These are phyloP conservation scores for Tanypteryx hageni DNA, from an alignment of 2,888 invertebrate species.

Conservation along the genomic window DNA sequence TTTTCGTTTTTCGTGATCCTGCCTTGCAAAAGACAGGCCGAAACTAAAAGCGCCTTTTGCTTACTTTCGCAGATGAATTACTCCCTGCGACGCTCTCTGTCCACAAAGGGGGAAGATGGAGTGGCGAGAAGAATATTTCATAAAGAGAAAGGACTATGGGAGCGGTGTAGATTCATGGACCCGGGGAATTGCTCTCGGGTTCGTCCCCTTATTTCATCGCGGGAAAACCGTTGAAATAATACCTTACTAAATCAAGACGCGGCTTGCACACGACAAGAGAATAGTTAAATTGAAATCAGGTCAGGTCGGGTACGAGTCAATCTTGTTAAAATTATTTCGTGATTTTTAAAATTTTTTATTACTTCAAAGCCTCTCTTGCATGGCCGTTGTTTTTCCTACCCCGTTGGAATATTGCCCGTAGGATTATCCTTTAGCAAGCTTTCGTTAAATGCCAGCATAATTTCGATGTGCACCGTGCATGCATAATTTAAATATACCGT, in stretches of 20 bases:
- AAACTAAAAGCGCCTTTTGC: slow-evolving; percentile 31
- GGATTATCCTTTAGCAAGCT: not conserved
- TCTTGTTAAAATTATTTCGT: not conserved
- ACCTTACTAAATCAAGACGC: not conserved
- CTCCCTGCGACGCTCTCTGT: slow-evolving; percentile 17
- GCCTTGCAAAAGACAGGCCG: slow-evolving; percentile 35
- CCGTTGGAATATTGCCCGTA: not conserved
- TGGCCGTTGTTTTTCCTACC: not conserved
- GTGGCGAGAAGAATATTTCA: slow-evolving; percentile 43
- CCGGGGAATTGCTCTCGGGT: not conserved
- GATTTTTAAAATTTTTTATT: slow-evolving; percentile 6
- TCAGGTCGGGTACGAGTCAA: not conserved
- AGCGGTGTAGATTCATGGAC: slow-evolving; percentile 10
- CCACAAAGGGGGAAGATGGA: slow-evolving; percentile 15
- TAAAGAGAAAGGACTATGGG: slow-evolving; percentile 35
- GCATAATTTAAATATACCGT: no score
- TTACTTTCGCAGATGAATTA: slow-evolving; percentile 13
- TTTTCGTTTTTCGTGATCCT: not conserved
- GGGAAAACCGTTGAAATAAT: not conserved
- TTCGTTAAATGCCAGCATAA: not conserved
- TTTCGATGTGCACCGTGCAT: no score
- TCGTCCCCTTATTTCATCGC: not conserved
- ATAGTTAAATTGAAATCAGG: not conserved
- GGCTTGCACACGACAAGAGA: not conserved
- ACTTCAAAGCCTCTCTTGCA: not conserved